A percentile compares a stretch with the other conserved stretches of the same genome.
These are phyloP conservation scores for Melikaiella ostensackeni DNA, from an alignment of 2,888 invertebrate species.

Conservation along the genomic window DNA sequence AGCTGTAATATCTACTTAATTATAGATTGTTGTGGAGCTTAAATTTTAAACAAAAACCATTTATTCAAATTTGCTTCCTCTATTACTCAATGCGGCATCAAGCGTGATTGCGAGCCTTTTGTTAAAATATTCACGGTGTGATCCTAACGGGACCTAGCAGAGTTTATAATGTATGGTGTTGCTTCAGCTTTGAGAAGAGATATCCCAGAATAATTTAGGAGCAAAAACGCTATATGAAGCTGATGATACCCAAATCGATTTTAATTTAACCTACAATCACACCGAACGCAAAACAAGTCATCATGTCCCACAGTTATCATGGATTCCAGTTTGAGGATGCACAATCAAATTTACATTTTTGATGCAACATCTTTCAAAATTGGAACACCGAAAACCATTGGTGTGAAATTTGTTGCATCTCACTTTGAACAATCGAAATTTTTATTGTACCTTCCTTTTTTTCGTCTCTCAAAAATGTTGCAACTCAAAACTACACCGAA, in stretches of 20 bases:
- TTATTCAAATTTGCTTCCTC: constrained; percentile 29
- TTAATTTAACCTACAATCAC: background rate
- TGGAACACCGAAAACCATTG: too few species aligned
- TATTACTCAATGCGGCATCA: constrained; percentile 15
- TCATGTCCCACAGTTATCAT: background rate
- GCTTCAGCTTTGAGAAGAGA: constrained; percentile 20
- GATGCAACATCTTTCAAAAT: background rate
- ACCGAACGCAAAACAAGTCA: background rate
- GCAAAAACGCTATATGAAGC: background rate
- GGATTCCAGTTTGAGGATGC: background rate
- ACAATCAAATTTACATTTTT: background rate
- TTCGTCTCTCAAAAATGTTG: too few species aligned
- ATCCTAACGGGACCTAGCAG: constrained; percentile 32
- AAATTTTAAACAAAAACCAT: background rate
- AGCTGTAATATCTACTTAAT: too few species aligned
- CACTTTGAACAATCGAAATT: too few species aligned
- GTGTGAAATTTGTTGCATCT: too few species aligned
- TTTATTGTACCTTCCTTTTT: too few species aligned
- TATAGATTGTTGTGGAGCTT: background rate
- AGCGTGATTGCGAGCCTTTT: constrained; percentile 29
- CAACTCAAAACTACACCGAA: too few species aligned
- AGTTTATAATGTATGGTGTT: constrained; percentile 16
- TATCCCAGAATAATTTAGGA: background rate
- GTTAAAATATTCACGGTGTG: constrained; percentile 38
- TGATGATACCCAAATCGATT: background rate